phyloP scores from a whole-genome alignment of 1,140 invertebrate genomes.

The Campoletis sonorensis region DNA sequence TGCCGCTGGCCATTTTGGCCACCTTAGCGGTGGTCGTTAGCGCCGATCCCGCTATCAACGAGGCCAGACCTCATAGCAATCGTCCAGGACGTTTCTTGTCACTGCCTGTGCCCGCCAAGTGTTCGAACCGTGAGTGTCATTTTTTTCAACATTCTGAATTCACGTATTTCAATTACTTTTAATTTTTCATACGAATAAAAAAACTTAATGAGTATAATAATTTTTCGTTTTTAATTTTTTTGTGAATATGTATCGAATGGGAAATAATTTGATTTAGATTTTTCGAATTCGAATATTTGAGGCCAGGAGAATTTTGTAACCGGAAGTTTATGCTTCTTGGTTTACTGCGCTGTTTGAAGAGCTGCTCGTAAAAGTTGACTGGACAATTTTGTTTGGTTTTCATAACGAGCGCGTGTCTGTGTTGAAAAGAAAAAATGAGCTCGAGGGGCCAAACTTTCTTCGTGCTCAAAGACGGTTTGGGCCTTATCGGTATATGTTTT shows the following conservation, averaged over 20 bases:
- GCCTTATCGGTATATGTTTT: conserved; percentile 13
- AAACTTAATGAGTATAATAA: too few relatives aligned
- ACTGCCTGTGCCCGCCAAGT: conserved; percentile 87
- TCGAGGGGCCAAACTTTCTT: not conserved
- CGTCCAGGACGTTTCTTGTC: conserved; percentile 86
- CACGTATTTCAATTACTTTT: too few relatives aligned
- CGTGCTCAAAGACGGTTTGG: not conserved
- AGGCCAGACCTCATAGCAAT: conserved; percentile 73
- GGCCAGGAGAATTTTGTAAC: too few relatives aligned
- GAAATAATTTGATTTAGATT: too few relatives aligned
- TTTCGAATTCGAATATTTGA: too few relatives aligned
- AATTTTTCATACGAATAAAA: too few relatives aligned
- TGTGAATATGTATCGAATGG: too few relatives aligned
- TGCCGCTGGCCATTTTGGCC: conserved; percentile 67
- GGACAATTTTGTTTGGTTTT: not conserved
- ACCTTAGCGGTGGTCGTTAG: conserved; percentile 63
- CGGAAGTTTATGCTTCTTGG: too few relatives aligned
- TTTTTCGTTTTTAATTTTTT: too few relatives aligned
- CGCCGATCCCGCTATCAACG: conserved; percentile 72
- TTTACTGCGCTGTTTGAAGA: not conserved
- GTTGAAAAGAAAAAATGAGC: not conserved
- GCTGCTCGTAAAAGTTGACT: not conserved
- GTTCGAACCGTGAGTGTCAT: conserved; percentile 85
- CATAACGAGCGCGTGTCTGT: not conserved
- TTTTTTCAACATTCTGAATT: conserved; percentile 9